phyloP scores from a whole-genome alignment of 2,888 invertebrate genomes.

The Spisula subtruncata region DNA sequence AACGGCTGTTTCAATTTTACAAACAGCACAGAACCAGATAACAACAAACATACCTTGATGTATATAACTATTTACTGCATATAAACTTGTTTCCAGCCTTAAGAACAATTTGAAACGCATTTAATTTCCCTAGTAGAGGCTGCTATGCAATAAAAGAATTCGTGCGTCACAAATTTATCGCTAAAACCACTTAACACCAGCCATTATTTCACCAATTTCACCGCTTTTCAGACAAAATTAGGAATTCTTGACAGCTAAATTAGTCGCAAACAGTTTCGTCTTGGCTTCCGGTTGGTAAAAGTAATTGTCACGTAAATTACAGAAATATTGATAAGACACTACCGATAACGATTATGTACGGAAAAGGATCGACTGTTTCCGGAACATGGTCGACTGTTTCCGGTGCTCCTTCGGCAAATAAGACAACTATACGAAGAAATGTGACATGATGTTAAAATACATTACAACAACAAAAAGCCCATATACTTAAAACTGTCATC shows the following conservation, averaged over 20 bases:
- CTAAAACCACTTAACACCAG: too few relatives aligned
- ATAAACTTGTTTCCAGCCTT: background rate
- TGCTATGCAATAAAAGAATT: background rate
- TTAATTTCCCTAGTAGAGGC: conserved; percentile 6
- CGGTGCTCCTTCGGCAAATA: background rate
- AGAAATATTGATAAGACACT: too few relatives aligned
- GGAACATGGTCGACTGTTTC: background rate
- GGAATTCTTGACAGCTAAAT: conserved; percentile 11
- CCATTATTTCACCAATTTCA: too few relatives aligned
- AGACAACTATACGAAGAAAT: too few relatives aligned
- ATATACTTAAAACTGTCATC: too few relatives aligned
- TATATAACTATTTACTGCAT: background rate
- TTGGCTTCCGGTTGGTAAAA: background rate
- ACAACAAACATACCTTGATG: background rate
- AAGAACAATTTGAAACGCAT: background rate
- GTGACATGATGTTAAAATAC: too few relatives aligned
- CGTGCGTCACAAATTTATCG: too few relatives aligned
- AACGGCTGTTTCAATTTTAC: too few relatives aligned
- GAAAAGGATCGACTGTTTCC: background rate
- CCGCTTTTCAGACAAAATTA: too few relatives aligned
- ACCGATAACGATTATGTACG: background rate
- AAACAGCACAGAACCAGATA: background rate
- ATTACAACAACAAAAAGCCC: too few relatives aligned
- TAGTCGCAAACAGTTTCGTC: conserved; percentile 9
- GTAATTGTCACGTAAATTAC: conserved; percentile 13